These are phyloP conservation scores for Sipha flava DNA, from an alignment of 1,140 invertebrate species.

Conservation along the genomic window DNA sequence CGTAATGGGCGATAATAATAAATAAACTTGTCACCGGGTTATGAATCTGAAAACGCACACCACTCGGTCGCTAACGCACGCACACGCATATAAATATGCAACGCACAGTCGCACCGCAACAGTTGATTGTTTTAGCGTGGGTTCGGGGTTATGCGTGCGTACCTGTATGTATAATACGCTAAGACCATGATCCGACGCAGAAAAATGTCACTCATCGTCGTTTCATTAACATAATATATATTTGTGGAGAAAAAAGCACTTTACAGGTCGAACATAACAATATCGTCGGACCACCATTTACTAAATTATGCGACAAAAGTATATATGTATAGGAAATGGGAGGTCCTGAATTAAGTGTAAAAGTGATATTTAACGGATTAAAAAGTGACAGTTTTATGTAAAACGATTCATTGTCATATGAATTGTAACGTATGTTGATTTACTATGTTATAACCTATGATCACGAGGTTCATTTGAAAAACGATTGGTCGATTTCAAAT, in stretches of 20 bases:
- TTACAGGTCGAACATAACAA: neutral
- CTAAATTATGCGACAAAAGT: too few species aligned
- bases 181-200: neutral
- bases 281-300: neutral
- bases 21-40: neutral
- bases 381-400: too few species aligned
- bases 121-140: neutral
- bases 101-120: neutral
- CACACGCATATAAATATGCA: neutral
- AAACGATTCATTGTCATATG: too few species aligned
- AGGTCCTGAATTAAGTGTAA: too few species aligned
- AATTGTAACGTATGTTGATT: too few species aligned
- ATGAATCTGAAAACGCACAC: neutral
- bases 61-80: too few species aligned
- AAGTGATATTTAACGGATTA: too few species aligned
- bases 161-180: too few species aligned
- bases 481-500: too few species aligned
- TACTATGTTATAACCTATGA: too few species aligned
- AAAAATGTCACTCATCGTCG: neutral
- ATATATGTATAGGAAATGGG: too few species aligned
- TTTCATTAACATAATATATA: neutral
- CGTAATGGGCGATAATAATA: neutral
- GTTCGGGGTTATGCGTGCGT: neutral
- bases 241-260: neutral
- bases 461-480: too few species aligned